phyloP scores from a whole-genome alignment of 2,797 vertebrate species.

The Takifugu ocellatus region DNA sequence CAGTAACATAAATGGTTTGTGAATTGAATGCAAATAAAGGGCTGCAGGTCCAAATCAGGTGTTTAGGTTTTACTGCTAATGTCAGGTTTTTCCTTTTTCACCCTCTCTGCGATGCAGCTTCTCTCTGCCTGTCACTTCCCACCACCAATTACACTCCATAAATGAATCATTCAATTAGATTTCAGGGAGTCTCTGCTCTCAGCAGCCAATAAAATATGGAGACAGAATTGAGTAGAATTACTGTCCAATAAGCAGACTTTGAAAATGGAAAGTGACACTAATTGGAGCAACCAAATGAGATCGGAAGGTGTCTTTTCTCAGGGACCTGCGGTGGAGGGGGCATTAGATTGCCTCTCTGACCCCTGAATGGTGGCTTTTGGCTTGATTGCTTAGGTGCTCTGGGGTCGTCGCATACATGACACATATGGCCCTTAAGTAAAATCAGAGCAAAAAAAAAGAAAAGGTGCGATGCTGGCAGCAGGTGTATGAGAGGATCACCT shows the following conservation, averaged over 20 bases:
- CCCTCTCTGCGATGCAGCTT: slow-evolving; percentile 2
- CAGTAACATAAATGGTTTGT: slow-evolving; percentile 12
- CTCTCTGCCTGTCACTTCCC: slow-evolving; percentile 19
- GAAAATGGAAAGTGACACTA: slow-evolving; percentile 70
- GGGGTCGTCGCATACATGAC: neutral
- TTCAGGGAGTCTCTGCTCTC: slow-evolving; percentile 37
- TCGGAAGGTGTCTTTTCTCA: slow-evolving; percentile 52
- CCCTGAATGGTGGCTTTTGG: slow-evolving; percentile 27
- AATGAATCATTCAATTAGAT: slow-evolving; percentile 62
- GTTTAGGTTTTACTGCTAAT: neutral
- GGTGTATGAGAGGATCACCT: too few species aligned
- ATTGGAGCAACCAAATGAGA: slow-evolving; percentile 68
- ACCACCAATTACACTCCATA: slow-evolving; percentile 26
- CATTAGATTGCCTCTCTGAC: slow-evolving; percentile 34
- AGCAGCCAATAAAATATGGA: slow-evolving; percentile 35
- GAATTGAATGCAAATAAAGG: slow-evolving; percentile 1
- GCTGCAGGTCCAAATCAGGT: neutral
- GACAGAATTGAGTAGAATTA: slow-evolving; percentile 37
- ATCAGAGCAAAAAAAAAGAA: neutral
- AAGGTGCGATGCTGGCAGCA: too few species aligned
- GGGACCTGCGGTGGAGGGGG: slow-evolving; percentile 29
- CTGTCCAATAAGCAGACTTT: slow-evolving; percentile 44
- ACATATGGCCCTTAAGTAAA: slow-evolving; percentile 15
- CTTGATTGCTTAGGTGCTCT: slow-evolving; percentile 12
- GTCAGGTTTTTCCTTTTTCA: neutral